These are phyloP conservation scores for Lithophane ornitopus DNA, from an alignment of 2,888 invertebrate species.

Conservation along the genomic window DNA sequence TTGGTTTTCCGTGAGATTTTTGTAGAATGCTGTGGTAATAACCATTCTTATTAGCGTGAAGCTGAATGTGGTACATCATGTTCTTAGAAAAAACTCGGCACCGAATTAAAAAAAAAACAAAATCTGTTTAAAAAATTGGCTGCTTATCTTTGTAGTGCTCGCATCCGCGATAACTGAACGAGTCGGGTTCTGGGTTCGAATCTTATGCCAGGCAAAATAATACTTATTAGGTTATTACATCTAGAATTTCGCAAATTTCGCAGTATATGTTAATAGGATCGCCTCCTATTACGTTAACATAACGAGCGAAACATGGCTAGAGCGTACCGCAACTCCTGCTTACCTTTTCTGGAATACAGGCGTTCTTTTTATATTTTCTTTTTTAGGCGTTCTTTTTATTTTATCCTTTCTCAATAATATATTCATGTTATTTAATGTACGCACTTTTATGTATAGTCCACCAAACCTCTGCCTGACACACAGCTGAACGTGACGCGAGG, in stretches of 20 bases:
- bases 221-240: not conserved
- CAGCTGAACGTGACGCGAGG: not conserved
- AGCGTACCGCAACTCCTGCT: not conserved
- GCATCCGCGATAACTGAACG: not conserved
- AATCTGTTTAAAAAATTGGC: not conserved
- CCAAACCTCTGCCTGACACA: slow-evolving; percentile 2
- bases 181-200: not conserved
- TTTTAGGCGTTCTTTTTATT: no score
- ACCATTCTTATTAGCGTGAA: not conserved
- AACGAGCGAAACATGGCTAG: not conserved
- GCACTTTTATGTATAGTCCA: not conserved
- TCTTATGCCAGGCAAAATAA: no score
- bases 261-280: not conserved
- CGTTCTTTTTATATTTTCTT: no score
- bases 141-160: not conserved
- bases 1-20: slow-evolving; percentile 22
- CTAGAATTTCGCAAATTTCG: not conserved
- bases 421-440: not conserved
- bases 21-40: slow-evolving; percentile 11
- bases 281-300: not conserved
- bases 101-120: no score
- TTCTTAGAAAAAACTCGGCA: no score
- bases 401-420: not conserved
- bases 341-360: no score
- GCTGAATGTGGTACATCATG: no score